phyloP scores from a whole-genome alignment of 2,888 invertebrate species.

The Glyphotaelius pellucidus region DNA sequence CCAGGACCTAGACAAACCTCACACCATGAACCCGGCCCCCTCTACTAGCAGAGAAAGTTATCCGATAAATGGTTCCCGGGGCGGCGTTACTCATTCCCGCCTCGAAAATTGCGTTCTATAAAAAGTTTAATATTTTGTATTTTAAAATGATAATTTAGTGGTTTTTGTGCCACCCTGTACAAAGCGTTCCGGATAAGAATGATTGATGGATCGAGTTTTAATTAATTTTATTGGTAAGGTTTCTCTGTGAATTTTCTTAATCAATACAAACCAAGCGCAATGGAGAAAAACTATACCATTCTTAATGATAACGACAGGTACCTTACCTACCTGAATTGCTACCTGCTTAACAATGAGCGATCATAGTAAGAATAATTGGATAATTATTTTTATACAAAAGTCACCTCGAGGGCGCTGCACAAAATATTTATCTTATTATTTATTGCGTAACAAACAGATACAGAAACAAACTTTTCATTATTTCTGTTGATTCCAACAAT shows the following conservation, averaged over 20 bases:
- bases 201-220: slow-evolving; percentile 11
- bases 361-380: not conserved
- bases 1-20: no score
- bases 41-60: no score
- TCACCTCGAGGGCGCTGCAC: not conserved
- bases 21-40: no score
- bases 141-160: not conserved
- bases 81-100: no score
- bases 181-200: not conserved
- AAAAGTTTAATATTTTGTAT: no score
- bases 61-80: no score
- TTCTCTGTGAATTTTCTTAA: not conserved
- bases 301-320: not conserved
- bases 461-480: no score
- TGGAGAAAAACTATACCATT: not conserved
- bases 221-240: slow-evolving; percentile 13
- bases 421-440: no score
- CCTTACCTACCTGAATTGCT: not conserved
- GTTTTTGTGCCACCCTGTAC: not conserved
- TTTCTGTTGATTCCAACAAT: no score
- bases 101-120: no score
- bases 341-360: not conserved
- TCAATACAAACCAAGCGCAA: not conserved
- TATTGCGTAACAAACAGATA: no score
- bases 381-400: not conserved